Base-by-base conservation (phyloP, 2,888 invertebrate species). In the Latrodectus hesperus region DNA sequence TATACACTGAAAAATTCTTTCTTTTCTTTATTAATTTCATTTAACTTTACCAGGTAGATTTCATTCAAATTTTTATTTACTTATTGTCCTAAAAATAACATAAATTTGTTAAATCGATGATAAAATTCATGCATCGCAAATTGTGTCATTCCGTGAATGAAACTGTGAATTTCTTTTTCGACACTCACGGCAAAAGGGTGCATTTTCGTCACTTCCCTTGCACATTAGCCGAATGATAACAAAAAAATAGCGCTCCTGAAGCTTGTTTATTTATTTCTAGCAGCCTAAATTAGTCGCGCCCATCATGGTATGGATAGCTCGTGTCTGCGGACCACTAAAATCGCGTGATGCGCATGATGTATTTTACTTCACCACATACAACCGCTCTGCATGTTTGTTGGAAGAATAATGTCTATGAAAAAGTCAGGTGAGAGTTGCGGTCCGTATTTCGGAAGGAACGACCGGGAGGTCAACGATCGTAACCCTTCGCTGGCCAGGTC, bases 401-500 rank as follows among this genome's bases (percentile, higher is more conserved):
- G 71, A 60, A 60, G 17, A 51, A 64, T 71, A 38, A 80, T 16
- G 12, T 60, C 60, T 72, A 64, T 72, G 49, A 72, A 72, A 71
- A 70, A 64, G 51, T 51, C 72, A 80, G 80, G 72, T 80, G 80
- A 72, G 72, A 71, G 53, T 64, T 76, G 52, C 51, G 22, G 77
- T 68, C 67, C 67, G 67, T 68, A 77, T 77, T 68, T 68, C 68
- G 70, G 74, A 81, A 74, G 81, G 71, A 83, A 76, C 70, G 75
- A 68, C 70, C 68, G 82, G 52, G 60, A 70, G 88, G 88, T 83
- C 88, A 88, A 88, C 84, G 88, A 71, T 88, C 88, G 88, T 88
- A 88, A 88, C 88, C 88, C 88, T 88, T 72, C 82, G 88, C 84
- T 88, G 88, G 88, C 84, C 84, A 81, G 88, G 88, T 84, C 88